These are phyloP conservation scores for Dione vanillae DNA, from an alignment of 2,888 invertebrate genomes.

Conservation along the genomic window DNA sequence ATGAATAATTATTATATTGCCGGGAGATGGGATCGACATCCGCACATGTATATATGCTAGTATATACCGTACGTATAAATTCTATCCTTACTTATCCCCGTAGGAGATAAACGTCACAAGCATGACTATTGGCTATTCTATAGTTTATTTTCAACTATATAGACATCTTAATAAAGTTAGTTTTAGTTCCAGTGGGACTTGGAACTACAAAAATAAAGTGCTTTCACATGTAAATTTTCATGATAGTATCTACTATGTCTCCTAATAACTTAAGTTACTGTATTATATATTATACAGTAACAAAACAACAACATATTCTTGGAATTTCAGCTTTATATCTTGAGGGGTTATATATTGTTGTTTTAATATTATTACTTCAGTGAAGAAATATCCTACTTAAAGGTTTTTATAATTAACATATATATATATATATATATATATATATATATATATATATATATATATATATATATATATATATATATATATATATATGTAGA, in stretches of 20 bases:
- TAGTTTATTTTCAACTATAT: neutral
- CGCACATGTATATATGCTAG: too few species aligned
- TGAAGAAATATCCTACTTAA: neutral
- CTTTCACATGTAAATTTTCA: constrained; percentile 1
- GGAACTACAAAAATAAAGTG: neutral
- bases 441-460: too few species aligned
- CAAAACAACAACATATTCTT: constrained; percentile 3
- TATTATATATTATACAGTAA: too few species aligned
- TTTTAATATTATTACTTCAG: neutral
- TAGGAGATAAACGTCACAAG: constrained; percentile 7
- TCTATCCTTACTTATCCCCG: constrained; percentile 7
- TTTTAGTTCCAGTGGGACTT: neutral
- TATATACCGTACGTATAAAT: neutral
- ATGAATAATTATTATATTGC: too few species aligned
- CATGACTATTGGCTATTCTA: neutral
- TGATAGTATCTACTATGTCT: neutral
- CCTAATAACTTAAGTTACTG: neutral
- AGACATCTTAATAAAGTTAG: neutral
- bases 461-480: too few species aligned
- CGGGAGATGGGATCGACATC: too few species aligned
- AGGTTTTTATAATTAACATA: too few species aligned
- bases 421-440: too few species aligned
- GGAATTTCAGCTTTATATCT: neutral
- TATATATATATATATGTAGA: too few species aligned
- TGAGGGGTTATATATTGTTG: too few species aligned